These are phyloP conservation scores for Zalophus californianus DNA, from an alignment of 2,797 vertebrate genomes.

Conservation along the genomic window DNA sequence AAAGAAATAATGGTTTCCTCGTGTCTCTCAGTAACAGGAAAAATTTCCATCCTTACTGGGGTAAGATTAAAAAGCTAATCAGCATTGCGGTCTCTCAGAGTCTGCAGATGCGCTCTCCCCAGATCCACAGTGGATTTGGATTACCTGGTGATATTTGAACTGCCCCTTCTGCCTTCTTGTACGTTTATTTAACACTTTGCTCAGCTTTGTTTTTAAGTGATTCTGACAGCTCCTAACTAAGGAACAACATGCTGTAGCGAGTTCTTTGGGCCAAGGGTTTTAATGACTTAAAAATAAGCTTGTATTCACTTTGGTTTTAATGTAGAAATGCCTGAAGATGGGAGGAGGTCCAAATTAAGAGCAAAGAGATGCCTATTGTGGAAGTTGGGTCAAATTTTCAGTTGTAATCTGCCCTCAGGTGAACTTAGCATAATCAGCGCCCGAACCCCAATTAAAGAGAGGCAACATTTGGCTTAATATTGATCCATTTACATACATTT, in stretches of 20 bases:
- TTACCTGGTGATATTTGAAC: conserved; percentile 70
- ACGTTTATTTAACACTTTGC: conserved; percentile 72
- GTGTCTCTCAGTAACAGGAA: conserved; percentile 80
- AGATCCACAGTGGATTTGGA: conserved; percentile 41
- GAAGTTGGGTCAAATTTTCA: neutral
- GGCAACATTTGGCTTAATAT: neutral
- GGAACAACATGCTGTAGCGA: conserved; percentile 61
- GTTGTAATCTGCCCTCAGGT: neutral
- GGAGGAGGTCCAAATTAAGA: conserved; percentile 45
- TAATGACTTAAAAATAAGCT: conserved; percentile 80
- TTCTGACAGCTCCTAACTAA: conserved; percentile 77
- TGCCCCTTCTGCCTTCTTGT: conserved; percentile 19
- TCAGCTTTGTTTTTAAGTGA: conserved; percentile 76
- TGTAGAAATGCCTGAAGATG: conserved; percentile 32
- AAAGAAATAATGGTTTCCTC: conserved; percentile 83
- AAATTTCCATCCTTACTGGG: conserved; percentile 76
- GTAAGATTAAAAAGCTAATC: conserved; percentile 80
- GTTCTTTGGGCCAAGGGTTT: conserved; percentile 59
- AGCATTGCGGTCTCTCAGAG: conserved; percentile 20
- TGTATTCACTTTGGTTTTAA: conserved; percentile 66
- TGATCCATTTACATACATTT: conserved; percentile 25
- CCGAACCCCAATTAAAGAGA: neutral
- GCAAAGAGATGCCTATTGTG: neutral
- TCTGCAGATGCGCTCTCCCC: conserved; percentile 56
- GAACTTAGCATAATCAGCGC: neutral